A percentile compares a stretch with the other conserved stretches of the same genome.
These are phyloP conservation scores for Falcaria lacertinaria DNA, from an alignment of 2,888 invertebrate genomes.

Conservation along the genomic window DNA sequence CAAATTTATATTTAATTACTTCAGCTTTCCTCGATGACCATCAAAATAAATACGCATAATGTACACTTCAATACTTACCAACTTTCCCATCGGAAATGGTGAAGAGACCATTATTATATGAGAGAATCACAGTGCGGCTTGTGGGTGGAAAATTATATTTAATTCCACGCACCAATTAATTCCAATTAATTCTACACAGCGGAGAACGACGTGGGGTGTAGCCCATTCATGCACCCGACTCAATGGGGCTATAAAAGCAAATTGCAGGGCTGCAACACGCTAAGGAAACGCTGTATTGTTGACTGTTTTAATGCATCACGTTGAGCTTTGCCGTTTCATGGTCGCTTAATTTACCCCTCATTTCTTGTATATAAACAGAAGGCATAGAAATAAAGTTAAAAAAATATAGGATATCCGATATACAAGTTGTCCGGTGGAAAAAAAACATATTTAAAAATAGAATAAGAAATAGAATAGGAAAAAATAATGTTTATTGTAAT, in stretches of 20 bases:
- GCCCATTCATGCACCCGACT: constrained; percentile 40
- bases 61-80: not conserved
- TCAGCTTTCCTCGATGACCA: too few species aligned
- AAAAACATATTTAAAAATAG: too few species aligned
- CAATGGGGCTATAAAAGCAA: constrained; percentile 48
- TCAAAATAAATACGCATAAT: not conserved
- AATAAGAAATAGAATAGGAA: too few species aligned
- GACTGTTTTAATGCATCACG: constrained; percentile 6
- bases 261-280: constrained; percentile 40
- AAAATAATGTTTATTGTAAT: too few species aligned
- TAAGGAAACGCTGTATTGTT: constrained; percentile 13
- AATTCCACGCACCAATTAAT: constrained; percentile 20
- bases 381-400: too few species aligned
- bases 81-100: not conserved
- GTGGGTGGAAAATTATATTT: constrained; percentile 39
- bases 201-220: constrained; percentile 24
- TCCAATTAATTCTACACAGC: constrained; percentile 35
- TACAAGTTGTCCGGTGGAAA: too few species aligned
- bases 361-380: too few species aligned
- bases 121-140: constrained; percentile 31
- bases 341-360: too few species aligned
- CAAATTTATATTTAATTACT: too few species aligned
- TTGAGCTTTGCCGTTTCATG: too few species aligned
- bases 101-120: constrained; percentile 6
- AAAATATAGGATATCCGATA: too few species aligned